Conservation (phyloP, 1,140 invertebrate species). For the Holotrichia oblita region DNA sequence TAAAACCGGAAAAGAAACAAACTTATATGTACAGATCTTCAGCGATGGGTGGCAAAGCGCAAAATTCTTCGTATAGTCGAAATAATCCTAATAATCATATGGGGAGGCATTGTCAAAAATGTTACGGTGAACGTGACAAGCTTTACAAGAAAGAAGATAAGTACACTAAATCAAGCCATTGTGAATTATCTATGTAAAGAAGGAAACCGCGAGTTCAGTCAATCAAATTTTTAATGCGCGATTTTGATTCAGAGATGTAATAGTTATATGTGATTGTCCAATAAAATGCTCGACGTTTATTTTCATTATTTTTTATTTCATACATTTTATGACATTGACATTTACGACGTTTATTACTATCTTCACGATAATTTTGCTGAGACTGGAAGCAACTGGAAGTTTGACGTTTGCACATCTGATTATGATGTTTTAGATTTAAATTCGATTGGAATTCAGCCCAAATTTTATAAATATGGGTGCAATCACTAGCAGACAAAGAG, state of each 20-base stretch:
- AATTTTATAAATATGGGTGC: conserved; percentile 73
- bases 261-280: no score
- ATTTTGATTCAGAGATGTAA: background rate
- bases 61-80: conserved; percentile 4
- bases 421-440: conserved; percentile 22
- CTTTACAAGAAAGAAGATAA: background rate
- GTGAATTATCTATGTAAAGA: background rate
- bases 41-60: background rate
- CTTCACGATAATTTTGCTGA: background rate
- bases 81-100: no score
- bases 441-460: background rate
- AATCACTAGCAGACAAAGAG: conserved; percentile 86
- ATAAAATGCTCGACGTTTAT: no score
- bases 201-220: background rate
- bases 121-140: background rate
- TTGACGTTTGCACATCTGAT: conserved; percentile 8
- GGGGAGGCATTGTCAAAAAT: background rate
- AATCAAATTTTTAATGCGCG: background rate
- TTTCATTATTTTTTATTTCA: background rate
- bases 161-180: background rate
- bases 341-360: background rate
- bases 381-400: background rate
- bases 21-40: background rate
- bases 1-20: background rate
- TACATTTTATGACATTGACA: background rate